These are phyloP conservation scores for Cetoscarus ocellatus DNA, from an alignment of 2,797 vertebrate genomes.

Conservation along the genomic window DNA sequence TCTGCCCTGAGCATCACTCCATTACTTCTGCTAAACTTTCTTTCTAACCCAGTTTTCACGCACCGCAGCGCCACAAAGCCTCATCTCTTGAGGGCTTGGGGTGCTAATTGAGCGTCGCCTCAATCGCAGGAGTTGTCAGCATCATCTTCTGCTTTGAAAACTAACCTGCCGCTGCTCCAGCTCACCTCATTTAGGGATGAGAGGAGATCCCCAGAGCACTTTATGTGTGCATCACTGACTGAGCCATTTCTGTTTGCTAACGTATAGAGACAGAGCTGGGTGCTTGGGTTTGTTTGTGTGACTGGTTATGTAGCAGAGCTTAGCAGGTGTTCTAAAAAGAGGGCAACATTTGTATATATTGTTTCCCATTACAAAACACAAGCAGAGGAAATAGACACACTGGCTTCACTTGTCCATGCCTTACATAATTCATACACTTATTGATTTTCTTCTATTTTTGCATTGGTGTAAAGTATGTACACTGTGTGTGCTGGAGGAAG, in stretches of 20 bases:
- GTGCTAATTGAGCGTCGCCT: slow-evolving; percentile 63
- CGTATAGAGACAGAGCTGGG: neutral
- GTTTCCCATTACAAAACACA: too few relatives aligned
- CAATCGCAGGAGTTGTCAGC: slow-evolving; percentile 38
- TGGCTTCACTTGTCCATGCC: too few relatives aligned
- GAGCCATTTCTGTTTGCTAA: slow-evolving; percentile 8
- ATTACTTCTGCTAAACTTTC: slow-evolving; percentile 60
- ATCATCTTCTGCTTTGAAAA: slow-evolving; percentile 50
- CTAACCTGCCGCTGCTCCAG: slow-evolving; percentile 50
- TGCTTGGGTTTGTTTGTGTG: slow-evolving; percentile 17
- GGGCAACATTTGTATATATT: too few relatives aligned
- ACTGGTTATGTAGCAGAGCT: neutral
- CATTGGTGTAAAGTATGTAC: too few relatives aligned
- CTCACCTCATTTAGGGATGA: slow-evolving; percentile 62
- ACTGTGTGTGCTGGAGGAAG: too few relatives aligned
- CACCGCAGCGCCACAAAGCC: slow-evolving; percentile 32
- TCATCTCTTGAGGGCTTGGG: slow-evolving; percentile 14
- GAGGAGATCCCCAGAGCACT: slow-evolving; percentile 23
- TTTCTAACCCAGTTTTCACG: slow-evolving; percentile 65
- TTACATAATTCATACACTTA: too few relatives aligned
- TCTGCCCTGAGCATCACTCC: slow-evolving; percentile 39
- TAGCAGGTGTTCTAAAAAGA: too few relatives aligned
- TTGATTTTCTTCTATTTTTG: too few relatives aligned
- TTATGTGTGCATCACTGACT: neutral
- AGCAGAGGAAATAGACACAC: too few relatives aligned